Evolutionary conservation across 2,113 vertebrate genomes (phyloP).

Genomic region (Campylomormyrus tamandua): DNA sequence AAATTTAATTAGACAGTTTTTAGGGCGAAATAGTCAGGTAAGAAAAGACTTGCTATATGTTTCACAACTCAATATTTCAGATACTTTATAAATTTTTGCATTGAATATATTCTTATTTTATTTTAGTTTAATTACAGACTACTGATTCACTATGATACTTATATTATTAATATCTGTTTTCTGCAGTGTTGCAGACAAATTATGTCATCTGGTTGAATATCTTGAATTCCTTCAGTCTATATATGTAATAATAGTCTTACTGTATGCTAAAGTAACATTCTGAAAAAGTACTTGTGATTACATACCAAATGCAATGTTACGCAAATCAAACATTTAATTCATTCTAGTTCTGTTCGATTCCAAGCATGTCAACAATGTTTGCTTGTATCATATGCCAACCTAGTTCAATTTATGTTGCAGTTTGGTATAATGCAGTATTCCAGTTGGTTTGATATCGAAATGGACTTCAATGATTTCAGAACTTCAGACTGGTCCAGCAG

Average conservation of each 20-base stretch:
- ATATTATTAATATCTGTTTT: too few relatives aligned
- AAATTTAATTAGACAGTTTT: constrained; percentile 29
- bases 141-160: too few relatives aligned
- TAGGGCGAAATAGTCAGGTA: constrained; percentile 16
- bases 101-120: background rate
- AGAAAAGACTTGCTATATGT: background rate
- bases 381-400: background rate
- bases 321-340: too few relatives aligned
- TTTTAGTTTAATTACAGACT: too few relatives aligned
- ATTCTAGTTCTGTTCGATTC: background rate
- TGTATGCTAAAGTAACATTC: too few relatives aligned
- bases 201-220: too few relatives aligned
- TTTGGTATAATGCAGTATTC: constrained; percentile 56
- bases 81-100: background rate
- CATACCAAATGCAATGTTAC: background rate
- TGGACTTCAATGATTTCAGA: constrained; percentile 31
- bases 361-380: background rate
- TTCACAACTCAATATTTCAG: background rate
- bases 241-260: too few relatives aligned
- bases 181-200: too few relatives aligned
- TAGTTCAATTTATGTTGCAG: constrained; percentile 38
- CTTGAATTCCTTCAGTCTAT: too few relatives aligned
- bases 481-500: background rate
- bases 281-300: background rate
- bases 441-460: rapidly evolving